Percentiles rank a stretch among this genome's conserved stretches.
Evolutionary conservation across 2,797 vertebrate genomes (phyloP).

Genomic region (Semaprochilodus insignis): DNA sequence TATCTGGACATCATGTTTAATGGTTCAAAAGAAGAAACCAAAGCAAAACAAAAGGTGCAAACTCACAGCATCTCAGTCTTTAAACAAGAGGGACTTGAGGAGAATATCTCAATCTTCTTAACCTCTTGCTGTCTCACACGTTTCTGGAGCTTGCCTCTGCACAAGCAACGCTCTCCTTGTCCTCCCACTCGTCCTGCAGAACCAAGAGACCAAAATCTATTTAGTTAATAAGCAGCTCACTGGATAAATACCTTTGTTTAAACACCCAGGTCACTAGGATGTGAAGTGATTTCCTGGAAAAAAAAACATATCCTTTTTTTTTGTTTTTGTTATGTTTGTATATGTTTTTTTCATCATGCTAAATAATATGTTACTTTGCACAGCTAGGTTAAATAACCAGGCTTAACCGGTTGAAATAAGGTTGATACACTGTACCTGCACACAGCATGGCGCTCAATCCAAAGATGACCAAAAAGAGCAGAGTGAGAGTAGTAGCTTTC

Average conservation of each 20-base stretch:
- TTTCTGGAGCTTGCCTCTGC: slow-evolving; percentile 2
- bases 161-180: slow-evolving; percentile 49
- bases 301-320: not conserved
- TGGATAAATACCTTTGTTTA: not conserved
- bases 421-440: slow-evolving; percentile 44
- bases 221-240: no score
- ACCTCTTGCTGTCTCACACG: not conserved
- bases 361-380: not conserved
- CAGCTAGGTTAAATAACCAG: not conserved
- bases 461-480: slow-evolving; percentile 44
- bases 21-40: not conserved
- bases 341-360: not conserved
- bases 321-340: not conserved
- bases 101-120: not conserved
- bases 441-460: slow-evolving; percentile 32
- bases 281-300: not conserved
- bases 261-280: not conserved
- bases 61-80: slow-evolving; percentile 59
- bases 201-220: not conserved
- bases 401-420: not conserved
- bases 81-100: slow-evolving; percentile 45
- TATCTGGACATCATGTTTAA: not conserved
- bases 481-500: slow-evolving; percentile 28
- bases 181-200: slow-evolving; percentile 24
- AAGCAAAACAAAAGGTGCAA: not conserved